Percentiles rank a stretch among this genome's conserved stretches.
Conservation (phyloP, 2,888 invertebrate genomes). For the Pseudeuparius sepicola region DNA sequence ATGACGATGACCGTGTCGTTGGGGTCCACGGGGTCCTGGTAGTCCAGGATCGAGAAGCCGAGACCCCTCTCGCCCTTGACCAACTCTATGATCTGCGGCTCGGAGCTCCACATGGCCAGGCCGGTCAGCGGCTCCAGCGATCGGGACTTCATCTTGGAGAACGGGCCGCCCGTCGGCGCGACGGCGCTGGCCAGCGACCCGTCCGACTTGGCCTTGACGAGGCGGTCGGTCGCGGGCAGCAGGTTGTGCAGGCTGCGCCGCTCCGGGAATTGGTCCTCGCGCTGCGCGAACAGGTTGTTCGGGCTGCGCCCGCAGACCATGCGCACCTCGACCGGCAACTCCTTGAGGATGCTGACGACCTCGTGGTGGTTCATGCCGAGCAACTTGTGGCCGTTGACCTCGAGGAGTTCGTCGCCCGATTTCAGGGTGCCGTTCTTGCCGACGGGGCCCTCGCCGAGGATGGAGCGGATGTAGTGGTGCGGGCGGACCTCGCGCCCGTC, state of each 20-base stretch:
- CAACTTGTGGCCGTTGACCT: slow-evolving; percentile 84
- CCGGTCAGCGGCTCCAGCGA: slow-evolving; percentile 97
- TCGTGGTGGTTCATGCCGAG: slow-evolving; percentile 90
- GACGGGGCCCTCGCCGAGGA: slow-evolving; percentile 95
- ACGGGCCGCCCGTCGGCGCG: slow-evolving; percentile 44
- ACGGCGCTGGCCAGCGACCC: slow-evolving; percentile 66
- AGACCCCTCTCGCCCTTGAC: slow-evolving; percentile 95
- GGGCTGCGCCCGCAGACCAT: slow-evolving; percentile 74
- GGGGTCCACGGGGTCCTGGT: slow-evolving; percentile 91
- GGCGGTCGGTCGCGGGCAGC: slow-evolving; percentile 55
- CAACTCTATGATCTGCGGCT: slow-evolving; percentile 92
- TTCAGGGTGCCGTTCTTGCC: slow-evolving; percentile 80
- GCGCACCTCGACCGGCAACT: slow-evolving; percentile 79
- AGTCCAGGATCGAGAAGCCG: slow-evolving; percentile 96
- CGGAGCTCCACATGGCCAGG: slow-evolving; percentile 96
- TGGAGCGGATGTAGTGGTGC: slow-evolving; percentile 96
- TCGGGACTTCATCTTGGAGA: slow-evolving; percentile 65
- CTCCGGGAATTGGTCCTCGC: slow-evolving; percentile 33
- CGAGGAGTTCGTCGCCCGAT: slow-evolving; percentile 91
- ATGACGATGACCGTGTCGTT: slow-evolving; percentile 97
- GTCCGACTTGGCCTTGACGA: slow-evolving; percentile 87
- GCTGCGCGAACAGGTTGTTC: slow-evolving; percentile 33
- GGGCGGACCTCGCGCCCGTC: slow-evolving; percentile 94
- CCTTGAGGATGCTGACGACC: slow-evolving; percentile 87
- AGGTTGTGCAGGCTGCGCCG: slow-evolving; percentile 52